These are phyloP conservation scores for Pseudochirops cupreus DNA, from an alignment of 2,797 vertebrate genomes.

Conservation along the genomic window DNA sequence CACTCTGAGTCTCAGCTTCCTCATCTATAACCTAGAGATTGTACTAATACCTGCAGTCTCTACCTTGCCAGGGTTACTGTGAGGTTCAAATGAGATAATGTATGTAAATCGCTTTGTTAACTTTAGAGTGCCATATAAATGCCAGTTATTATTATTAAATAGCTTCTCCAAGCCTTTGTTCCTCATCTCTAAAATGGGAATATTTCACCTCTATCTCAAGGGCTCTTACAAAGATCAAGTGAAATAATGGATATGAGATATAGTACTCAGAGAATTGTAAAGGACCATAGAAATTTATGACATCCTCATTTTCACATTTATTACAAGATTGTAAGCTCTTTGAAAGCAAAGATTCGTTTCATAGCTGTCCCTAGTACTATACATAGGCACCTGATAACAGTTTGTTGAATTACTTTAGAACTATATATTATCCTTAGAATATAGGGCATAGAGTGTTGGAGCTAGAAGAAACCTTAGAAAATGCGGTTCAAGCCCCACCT, in stretches of 20 bases:
- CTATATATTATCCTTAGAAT: not conserved
- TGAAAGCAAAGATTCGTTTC: not conserved
- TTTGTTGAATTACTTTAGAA: not conserved
- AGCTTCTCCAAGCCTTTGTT: not conserved
- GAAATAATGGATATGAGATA: not conserved
- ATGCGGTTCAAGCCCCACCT: rapidly evolving
- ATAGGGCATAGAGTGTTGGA: not conserved
- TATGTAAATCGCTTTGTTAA: not conserved
- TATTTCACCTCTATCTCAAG: not conserved
- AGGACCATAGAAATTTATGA: not conserved
- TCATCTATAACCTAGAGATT: not conserved
- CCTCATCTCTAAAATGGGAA: not conserved
- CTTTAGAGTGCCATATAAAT: not conserved
- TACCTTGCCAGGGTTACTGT: not conserved
- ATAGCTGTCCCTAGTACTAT: not conserved
- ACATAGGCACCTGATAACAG: no score
- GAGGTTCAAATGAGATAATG: not conserved
- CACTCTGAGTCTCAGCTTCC: not conserved
- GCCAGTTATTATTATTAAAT: not conserved
- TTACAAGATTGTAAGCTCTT: not conserved
- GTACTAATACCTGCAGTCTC: not conserved
- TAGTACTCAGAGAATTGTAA: not conserved
- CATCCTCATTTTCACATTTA: not conserved
- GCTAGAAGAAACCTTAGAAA: not conserved
- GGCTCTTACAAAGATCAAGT: not conserved